phyloP scores from a whole-genome alignment of 1,140 invertebrate genomes.

The Sipha flava region DNA sequence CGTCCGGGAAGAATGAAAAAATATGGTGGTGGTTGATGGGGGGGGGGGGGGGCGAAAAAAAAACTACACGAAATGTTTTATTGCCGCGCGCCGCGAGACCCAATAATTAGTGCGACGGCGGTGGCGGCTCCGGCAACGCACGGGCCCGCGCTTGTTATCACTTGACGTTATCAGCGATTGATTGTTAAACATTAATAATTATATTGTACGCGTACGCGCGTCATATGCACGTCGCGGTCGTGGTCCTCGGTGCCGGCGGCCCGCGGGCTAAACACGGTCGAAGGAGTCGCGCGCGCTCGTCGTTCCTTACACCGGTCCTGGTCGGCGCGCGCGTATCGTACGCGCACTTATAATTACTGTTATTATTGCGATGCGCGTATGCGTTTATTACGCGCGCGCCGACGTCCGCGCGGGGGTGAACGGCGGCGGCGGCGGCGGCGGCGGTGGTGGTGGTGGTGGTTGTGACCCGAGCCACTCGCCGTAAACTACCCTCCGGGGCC shows the following conservation, averaged over 20 bases:
- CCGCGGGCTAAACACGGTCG: neutral
- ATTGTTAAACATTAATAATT: slow-evolving; percentile 14
- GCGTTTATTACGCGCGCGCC: neutral
- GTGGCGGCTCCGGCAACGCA: too few relatives aligned
- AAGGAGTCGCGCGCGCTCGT: neutral
- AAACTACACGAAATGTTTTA: too few relatives aligned
- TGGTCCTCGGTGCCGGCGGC: too few relatives aligned
- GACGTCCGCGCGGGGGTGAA: too few relatives aligned
- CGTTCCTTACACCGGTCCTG: too few relatives aligned
- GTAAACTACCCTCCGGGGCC: neutral
- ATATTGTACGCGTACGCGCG: neutral
- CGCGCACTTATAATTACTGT: neutral
- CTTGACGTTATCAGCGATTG: slow-evolving; percentile 13
- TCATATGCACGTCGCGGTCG: neutral
- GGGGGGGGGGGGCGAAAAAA: too few relatives aligned
- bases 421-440: too few relatives aligned
- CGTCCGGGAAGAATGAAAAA: too few relatives aligned
- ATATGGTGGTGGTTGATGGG: too few relatives aligned
- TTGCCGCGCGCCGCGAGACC: neutral
- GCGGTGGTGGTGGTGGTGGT: neutral
- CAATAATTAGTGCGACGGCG: neutral
- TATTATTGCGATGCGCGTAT: neutral
- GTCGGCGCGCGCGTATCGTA: neutral
- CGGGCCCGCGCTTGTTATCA: neutral
- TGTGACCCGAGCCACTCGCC: too few relatives aligned